Base-by-base conservation (phyloP, 2,888 invertebrate species). In the Latheticus oryzae region DNA sequence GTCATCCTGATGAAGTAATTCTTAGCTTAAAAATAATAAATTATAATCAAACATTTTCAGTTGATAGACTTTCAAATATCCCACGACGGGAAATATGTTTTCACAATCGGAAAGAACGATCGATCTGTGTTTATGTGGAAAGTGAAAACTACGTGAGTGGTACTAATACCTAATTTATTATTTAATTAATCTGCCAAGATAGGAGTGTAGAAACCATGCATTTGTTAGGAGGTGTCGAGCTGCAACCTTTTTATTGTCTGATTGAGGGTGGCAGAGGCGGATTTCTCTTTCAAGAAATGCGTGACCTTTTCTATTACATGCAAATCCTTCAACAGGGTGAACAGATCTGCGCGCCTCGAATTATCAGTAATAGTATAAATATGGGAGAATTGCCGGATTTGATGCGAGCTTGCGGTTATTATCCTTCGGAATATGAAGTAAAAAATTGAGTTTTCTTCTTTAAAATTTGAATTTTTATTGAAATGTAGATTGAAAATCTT, bases 251-350 rank as follows among this genome's bases (percentile, higher is more conserved):
- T 78, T 89, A 88, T 73, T 85, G 86, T 61, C 77, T 90, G 12
- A 79, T 91, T 38, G 87, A 90, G 54, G 87, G 87, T 42, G 90
- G 89, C 0, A 78, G 84, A 4, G 83, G 85, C 0, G 90, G 91
- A 1, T 87, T 86, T 83, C 79, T 90, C 45, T 88, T 89, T 73
- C 77, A 80, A 54, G 89, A 91, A 77, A 84, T 91, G 72, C 82
- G 88, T 64, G 88, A 90, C 71, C 79, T 89, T 58, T 91, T 91
- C 78, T 89, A 88, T 75, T 90, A 89, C 73, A 86, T 89, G 64
- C 90, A 91, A 79, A 86, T 91, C 32, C 75, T 88, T 64, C 84
- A 87, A 65, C 87, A 89, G 71, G 88, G 88, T 2, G 86, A 89
- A 38, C 85, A 87, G 72, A 84, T 86, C 0, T 84, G 85, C 40